Evolutionary conservation across 2,888 invertebrate genomes (phyloP).

Genomic region (Orthosia gothica): DNA sequence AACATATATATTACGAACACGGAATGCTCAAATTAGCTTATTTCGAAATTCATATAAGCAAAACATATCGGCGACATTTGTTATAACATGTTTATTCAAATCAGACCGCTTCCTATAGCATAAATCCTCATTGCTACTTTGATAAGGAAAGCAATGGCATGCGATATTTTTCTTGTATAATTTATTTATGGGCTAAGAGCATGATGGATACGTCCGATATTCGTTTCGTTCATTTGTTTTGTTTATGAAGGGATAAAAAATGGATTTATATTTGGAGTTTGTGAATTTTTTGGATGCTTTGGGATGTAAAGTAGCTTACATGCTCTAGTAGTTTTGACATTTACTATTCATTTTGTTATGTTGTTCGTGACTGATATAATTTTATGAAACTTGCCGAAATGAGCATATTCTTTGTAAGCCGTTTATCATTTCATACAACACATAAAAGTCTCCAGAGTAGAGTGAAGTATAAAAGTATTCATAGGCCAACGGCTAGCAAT

Average conservation of each 20-base stretch:
- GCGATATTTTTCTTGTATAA: constrained; percentile 39
- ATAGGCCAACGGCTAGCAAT: constrained; percentile 24
- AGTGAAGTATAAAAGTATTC: constrained; percentile 33
- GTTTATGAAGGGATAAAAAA: constrained; percentile 23
- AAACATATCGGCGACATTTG: constrained; percentile 66
- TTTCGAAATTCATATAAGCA: constrained; percentile 62
- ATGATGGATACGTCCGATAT: constrained; percentile 36
- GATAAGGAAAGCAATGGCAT: constrained; percentile 37
- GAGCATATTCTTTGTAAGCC: not conserved
- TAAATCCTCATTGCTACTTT: constrained; percentile 56
- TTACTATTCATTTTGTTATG: not conserved
- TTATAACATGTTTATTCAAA: constrained; percentile 66
- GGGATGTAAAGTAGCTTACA: constrained; percentile 2
- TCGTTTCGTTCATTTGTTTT: constrained; percentile 27
- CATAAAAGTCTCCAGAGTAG: constrained; percentile 7
- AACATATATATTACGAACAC: constrained; percentile 60
- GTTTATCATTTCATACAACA: constrained; percentile 16
- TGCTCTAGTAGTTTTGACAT: not conserved
- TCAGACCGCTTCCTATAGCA: constrained; percentile 44
- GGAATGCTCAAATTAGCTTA: constrained; percentile 68
- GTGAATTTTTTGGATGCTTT: not conserved
- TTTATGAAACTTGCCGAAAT: not conserved
- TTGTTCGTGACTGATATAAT: not conserved
- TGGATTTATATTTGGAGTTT: not conserved
- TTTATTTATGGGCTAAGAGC: constrained; percentile 42